Percentiles rank a stretch among this genome's conserved stretches.
Evolutionary conservation across 2,113 vertebrate species (phyloP).

Genomic region (Stegastes partitus): DNA sequence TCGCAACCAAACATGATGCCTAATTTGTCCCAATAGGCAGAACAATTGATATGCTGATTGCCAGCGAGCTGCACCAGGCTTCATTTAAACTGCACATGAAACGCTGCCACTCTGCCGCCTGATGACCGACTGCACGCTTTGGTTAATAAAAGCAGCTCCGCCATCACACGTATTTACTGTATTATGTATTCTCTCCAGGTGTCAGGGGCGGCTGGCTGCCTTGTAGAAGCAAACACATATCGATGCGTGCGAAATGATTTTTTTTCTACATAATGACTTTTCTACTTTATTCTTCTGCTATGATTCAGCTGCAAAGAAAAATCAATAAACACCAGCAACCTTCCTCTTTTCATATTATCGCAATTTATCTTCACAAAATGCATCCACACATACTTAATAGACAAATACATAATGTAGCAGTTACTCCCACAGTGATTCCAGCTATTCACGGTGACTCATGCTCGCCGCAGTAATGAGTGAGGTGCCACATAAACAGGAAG

Average conservation of each 20-base stretch:
- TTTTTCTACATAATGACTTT: constrained; percentile 42
- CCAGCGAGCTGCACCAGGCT: neutral
- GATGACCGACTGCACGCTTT: neutral
- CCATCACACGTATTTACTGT: neutral
- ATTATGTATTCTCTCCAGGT: constrained; percentile 27
- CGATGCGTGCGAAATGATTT: constrained; percentile 34
- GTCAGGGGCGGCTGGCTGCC: constrained; percentile 7
- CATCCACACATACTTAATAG: constrained; percentile 28
- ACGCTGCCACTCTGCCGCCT: neutral
- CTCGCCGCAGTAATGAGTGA: constrained; percentile 39
- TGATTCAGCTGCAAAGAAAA: constrained; percentile 42
- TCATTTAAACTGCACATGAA: neutral
- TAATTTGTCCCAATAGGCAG: neutral
- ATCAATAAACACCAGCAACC: constrained; percentile 46
- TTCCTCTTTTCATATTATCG: constrained; percentile 27
- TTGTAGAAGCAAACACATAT: constrained; percentile 35
- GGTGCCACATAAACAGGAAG: constrained; percentile 42
- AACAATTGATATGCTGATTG: neutral
- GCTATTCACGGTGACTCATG: constrained; percentile 54
- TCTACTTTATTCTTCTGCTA: constrained; percentile 26
- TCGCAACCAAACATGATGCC: too few species aligned
- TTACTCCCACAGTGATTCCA: constrained; percentile 35
- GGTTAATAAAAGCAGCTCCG: constrained; percentile 5
- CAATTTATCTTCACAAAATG: constrained; percentile 48
- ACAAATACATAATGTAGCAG: constrained; percentile 39